Evolutionary conservation across 2,113 vertebrate species (phyloP).

Genomic region (Hyperopisus bebe): DNA sequence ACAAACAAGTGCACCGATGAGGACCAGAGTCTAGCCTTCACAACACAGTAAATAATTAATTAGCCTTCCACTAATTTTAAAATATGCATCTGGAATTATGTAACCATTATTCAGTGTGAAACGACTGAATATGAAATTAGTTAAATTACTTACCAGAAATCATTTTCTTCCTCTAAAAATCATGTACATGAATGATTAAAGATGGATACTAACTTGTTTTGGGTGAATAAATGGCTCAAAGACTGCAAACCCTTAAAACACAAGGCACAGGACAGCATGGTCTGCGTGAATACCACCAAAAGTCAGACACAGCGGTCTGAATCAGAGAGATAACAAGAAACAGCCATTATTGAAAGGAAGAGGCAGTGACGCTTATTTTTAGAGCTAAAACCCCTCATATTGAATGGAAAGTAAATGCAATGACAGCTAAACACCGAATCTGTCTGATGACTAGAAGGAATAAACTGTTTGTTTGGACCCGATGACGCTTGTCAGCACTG

Average conservation of each 20-base stretch:
- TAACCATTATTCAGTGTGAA: neutral
- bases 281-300: neutral
- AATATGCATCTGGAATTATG: neutral
- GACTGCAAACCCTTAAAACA: neutral
- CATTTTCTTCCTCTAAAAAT: neutral
- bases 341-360: neutral
- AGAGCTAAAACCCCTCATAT: neutral
- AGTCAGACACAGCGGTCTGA: neutral
- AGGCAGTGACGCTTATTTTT: neutral
- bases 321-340: neutral
- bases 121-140: neutral
- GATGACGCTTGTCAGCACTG: neutral
- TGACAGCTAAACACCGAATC: no score
- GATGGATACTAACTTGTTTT: neutral
- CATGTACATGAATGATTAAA: neutral
- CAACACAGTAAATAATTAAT: neutral
- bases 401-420: neutral
- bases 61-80: neutral
- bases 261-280: neutral
- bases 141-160: neutral
- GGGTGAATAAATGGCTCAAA: neutral
- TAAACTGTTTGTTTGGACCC: neutral
- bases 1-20: neutral
- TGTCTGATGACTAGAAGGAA: neutral
- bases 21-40: neutral